Conservation (phyloP, 2,888 invertebrate genomes). For the Cepaea hortensis region DNA sequence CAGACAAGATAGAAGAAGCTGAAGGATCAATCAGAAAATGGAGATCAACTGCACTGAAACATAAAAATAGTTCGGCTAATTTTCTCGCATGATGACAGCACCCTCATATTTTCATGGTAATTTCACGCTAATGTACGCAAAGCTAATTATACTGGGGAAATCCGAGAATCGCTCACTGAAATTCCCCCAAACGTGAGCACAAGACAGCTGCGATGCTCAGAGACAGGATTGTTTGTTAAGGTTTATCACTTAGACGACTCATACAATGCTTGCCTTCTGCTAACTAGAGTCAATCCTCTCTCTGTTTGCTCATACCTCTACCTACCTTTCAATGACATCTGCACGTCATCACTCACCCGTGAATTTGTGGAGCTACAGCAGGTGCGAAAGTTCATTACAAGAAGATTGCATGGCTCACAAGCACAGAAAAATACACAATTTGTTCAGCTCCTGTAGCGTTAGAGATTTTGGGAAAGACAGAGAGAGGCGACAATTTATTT, state of each 20-base stretch:
- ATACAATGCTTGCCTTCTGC: constrained; percentile 4
- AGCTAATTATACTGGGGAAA: background rate
- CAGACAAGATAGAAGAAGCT: no score
- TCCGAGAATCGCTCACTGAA: constrained; percentile 1
- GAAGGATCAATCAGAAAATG: no score
- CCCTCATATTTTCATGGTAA: background rate
- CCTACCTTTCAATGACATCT: background rate
- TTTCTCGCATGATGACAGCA: background rate
- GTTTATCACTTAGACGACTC: background rate
- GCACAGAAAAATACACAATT: background rate
- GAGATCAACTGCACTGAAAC: no score
- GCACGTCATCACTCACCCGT: constrained; percentile 1
- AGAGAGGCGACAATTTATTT: background rate
- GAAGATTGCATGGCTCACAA: background rate
- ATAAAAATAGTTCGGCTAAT: background rate
- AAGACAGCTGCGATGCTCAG: background rate
- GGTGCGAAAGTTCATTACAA: constrained; percentile 9
- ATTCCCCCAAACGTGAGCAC: background rate
- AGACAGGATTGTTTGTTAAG: background rate
- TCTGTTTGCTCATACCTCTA: background rate
- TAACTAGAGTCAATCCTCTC: background rate
- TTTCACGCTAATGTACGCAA: background rate
- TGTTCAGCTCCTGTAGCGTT: background rate
- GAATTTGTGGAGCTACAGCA: background rate
- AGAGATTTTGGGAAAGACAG: background rate